Evolutionary conservation across 2,113 vertebrate genomes (phyloP).

Genomic region (Platichthys stellatus): DNA sequence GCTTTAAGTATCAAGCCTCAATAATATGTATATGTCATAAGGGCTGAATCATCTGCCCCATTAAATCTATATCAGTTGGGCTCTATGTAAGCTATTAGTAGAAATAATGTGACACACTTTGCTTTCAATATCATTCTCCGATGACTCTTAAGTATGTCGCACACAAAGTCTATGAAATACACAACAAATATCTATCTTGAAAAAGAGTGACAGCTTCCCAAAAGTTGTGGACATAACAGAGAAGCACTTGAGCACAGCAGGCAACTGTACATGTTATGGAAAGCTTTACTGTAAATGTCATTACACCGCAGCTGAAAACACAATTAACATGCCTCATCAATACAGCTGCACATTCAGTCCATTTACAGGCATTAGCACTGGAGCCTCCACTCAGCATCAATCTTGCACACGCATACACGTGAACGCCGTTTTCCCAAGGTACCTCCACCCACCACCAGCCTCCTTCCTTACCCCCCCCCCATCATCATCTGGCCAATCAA

Average conservation of each 20-base stretch:
- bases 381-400: conserved; percentile 5
- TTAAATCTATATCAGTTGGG: too few species aligned
- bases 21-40: too few species aligned
- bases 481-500: conserved; percentile 28
- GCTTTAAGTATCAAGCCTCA: too few species aligned
- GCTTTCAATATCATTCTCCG: neutral
- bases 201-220: neutral
- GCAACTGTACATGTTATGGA: conserved; percentile 14
- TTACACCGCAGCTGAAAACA: conserved; percentile 23
- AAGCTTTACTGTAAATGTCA: conserved; percentile 47
- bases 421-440: conserved; percentile 11
- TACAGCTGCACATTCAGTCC: conserved; percentile 28
- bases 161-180: neutral
- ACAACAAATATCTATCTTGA: neutral
- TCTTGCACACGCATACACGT: conserved; percentile 13
- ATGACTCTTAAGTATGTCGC: neutral
- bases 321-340: conserved; percentile 50
- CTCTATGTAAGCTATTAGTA: too few species aligned
- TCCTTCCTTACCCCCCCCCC: neutral
- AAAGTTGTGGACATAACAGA: neutral
- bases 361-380: conserved; percentile 43
- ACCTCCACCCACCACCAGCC: neutral
- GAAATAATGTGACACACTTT: neutral
- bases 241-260: conserved; percentile 13
- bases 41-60: too few species aligned